Evolutionary conservation across 1,140 invertebrate species (phyloP), one percentile per base, ranked within the genome.

Genomic region (Mylabris phalerata): DNA sequence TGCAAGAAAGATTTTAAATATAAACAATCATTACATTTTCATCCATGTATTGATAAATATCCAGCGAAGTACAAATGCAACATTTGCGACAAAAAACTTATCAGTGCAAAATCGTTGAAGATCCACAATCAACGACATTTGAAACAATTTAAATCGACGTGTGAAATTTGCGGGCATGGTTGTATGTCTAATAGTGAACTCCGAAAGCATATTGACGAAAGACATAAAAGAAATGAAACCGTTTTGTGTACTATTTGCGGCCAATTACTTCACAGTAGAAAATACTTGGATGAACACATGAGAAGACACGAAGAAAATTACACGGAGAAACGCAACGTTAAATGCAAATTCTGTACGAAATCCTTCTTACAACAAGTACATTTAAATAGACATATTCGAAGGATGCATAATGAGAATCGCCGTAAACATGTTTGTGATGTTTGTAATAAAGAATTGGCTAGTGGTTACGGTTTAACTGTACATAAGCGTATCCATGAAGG

Each of bases 81-180:
- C 4, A 32, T 7, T 4, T 32, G 32, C 32, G 4, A 32, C 32
- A 32, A 32, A 1, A 5, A 39, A 38, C 2, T 25, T 61, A 59
- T 25, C 56, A 61, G 26, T 42, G 48, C 5, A 61, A 62, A n/a
- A 11, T 32, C 9, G 24, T 42, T 4, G 19, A n/a, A 27, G 9
- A n/a, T 11, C 9, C 25, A 32, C 32, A 4, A 7, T 32, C 7
- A 5, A 32, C 32, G 32, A 5, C 32, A 32, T 7, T 7, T 32
- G 3, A 32, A 32, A 32, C 32, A 32, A 32, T 32, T 5, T 7
- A 32, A 5, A 32, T 32, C 7, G 4, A 32, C 32, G 4, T 32
- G 32, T 7, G 32, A 32, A 32, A 32, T 32, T 32, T 32, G 32
- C 32, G 32, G 32, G 3, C 7, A 5, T 7, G 32, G 32, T 7